phyloP scores from a whole-genome alignment of 2,797 vertebrate genomes.

The Liasis olivaceus region DNA sequence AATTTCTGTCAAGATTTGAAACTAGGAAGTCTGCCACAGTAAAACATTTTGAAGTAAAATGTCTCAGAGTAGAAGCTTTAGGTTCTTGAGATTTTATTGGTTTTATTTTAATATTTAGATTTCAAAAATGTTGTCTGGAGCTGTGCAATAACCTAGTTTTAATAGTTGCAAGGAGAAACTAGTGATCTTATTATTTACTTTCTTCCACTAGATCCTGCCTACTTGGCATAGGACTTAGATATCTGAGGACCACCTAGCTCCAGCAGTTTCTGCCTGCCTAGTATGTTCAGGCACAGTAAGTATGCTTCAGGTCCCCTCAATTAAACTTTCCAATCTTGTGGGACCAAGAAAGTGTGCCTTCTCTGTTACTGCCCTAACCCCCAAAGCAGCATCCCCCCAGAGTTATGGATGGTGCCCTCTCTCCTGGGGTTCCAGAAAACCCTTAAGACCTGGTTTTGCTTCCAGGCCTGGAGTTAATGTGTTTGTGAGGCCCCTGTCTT shows the following conservation, averaged over 20 bases:
- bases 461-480: background rate
- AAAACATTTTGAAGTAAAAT: background rate
- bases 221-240: background rate
- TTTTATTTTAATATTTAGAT: background rate
- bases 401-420: background rate
- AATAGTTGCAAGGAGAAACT: background rate
- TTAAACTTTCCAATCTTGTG: background rate
- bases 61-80: background rate
- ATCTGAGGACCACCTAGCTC: background rate
- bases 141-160: background rate
- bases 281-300: background rate
- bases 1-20: background rate
- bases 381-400: background rate
- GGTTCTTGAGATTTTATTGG: background rate
- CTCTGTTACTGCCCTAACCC: background rate
- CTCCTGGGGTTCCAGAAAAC: background rate
- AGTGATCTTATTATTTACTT: background rate
- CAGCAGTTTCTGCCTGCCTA: background rate
- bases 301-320: background rate
- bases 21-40: background rate
- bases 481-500: background rate
- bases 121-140: background rate
- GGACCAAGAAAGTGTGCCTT: background rate
- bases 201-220: background rate
- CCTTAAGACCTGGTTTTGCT: background rate